A percentile compares a stretch with the other conserved stretches of the same genome.
Evolutionary conservation across 1,140 invertebrate genomes (phyloP).

Genomic region (Megathymus violae): DNA sequence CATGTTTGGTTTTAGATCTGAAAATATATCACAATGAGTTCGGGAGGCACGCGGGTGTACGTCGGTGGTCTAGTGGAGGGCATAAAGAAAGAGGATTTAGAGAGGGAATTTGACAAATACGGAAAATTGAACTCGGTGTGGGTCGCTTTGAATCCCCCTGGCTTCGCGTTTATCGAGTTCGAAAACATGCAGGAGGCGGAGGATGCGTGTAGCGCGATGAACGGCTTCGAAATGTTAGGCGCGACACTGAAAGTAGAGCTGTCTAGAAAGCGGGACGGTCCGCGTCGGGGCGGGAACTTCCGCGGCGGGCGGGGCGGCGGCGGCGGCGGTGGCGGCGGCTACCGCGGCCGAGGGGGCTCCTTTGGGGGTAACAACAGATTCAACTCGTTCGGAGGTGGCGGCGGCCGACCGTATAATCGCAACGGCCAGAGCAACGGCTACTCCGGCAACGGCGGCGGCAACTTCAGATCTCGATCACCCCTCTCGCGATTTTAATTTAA

Average conservation of each 20-base stretch:
- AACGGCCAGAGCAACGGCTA: slow-evolving; percentile 78
- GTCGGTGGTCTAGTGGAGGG: slow-evolving; percentile 92
- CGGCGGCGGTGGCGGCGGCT: no score
- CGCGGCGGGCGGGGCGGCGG: no score
- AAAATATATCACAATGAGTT: slow-evolving; percentile 69
- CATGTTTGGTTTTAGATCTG: slow-evolving; percentile 55
- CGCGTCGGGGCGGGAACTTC: no score
- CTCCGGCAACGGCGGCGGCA: slow-evolving; percentile 74
- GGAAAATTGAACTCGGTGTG: slow-evolving; percentile 97
- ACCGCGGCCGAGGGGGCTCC: no score
- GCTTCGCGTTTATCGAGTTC: no score
- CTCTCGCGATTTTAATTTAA: slow-evolving; percentile 78
- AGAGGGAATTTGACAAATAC: slow-evolving; percentile 93
- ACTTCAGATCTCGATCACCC: slow-evolving; percentile 81
- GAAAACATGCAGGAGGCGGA: slow-evolving; percentile 97
- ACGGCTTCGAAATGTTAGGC: slow-evolving; percentile 95
- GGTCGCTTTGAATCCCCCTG: no score
- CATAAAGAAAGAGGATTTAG: slow-evolving; percentile 94
- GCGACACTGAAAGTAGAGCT: no score
- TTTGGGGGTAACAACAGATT: no score
- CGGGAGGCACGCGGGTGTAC: slow-evolving; percentile 90
- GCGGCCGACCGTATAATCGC: slow-evolving; percentile 60
- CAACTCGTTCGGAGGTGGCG: no score
- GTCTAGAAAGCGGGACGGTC: no score
- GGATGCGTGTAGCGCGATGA: slow-evolving; percentile 95